A percentile compares a stretch with the other conserved stretches of the same genome.
Evolutionary conservation across 2,797 vertebrate genomes (phyloP).

Genomic region (Danio choprae): DNA sequence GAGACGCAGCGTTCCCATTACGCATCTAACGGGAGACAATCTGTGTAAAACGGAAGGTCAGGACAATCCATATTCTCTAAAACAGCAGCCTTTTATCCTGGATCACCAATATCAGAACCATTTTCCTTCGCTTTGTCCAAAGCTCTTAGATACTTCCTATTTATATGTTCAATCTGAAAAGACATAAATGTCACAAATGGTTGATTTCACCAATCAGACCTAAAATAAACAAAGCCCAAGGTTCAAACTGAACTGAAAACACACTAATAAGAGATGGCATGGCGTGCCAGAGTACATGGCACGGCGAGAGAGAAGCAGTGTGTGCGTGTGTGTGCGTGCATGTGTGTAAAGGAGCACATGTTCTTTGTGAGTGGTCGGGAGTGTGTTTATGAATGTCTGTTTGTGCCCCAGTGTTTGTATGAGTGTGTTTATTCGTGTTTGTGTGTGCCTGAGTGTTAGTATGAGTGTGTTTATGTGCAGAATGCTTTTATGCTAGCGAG

Average conservation of each 20-base stretch:
- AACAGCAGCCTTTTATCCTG: constrained; percentile 50
- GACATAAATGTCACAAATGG: constrained; percentile 53
- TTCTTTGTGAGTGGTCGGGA: constrained; percentile 46
- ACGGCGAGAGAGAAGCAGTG: constrained; percentile 33
- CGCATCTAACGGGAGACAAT: constrained; percentile 52
- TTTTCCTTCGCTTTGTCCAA: constrained; percentile 53
- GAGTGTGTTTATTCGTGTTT: constrained; percentile 61
- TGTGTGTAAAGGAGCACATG: constrained; percentile 38
- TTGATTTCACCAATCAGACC: constrained; percentile 40
- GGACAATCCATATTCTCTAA: constrained; percentile 54
- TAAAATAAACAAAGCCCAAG: constrained; percentile 58
- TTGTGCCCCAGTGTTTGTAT: constrained; percentile 58
- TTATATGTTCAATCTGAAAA: constrained; percentile 60
- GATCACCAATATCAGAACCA: constrained; percentile 58
- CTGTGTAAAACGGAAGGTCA: constrained; percentile 53
- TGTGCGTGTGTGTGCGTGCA: constrained; percentile 18
- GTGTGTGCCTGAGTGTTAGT: constrained; percentile 58
- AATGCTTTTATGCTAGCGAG: constrained; percentile 48
- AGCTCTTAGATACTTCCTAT: constrained; percentile 58
- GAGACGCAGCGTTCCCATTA: constrained; percentile 48
- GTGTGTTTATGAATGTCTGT: constrained; percentile 55
- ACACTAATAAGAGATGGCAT: constrained; percentile 56
- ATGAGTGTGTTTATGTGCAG: constrained; percentile 56
- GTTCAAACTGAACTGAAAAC: constrained; percentile 54
- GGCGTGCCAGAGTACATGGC: constrained; percentile 56